These are phyloP conservation scores for Epistrophe grossulariae DNA, from an alignment of 2,888 invertebrate species.

Conservation along the genomic window DNA sequence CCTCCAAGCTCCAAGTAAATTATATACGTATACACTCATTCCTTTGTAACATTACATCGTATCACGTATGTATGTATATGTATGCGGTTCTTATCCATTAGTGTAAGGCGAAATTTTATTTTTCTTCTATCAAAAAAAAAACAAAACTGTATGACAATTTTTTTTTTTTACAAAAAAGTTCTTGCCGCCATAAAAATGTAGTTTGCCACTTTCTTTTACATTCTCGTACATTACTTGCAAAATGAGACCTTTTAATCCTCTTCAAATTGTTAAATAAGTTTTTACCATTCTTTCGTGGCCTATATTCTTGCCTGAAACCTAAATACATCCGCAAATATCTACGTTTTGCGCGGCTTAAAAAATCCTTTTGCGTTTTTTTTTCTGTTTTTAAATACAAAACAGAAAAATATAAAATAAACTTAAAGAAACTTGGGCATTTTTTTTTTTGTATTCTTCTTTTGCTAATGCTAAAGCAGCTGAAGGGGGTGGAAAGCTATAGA, in stretches of 20 bases:
- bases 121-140: neutral
- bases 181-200: conserved; percentile 64
- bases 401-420: neutral
- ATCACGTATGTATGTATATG: neutral
- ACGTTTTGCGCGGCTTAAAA: conserved; percentile 21
- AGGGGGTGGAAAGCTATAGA: conserved; percentile 2
- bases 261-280: conserved; percentile 66
- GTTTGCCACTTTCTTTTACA: conserved; percentile 64
- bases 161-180: conserved; percentile 30
- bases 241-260: conserved; percentile 56
- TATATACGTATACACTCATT: neutral
- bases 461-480: neutral
- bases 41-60: neutral
- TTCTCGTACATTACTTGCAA: conserved; percentile 36
- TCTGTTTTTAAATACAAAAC: neutral
- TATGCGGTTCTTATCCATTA: conserved; percentile 34
- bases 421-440: conserved; percentile 20
- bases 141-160: conserved; percentile 48
- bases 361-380: neutral
- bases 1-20: conserved; percentile 5
- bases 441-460: neutral
- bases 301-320: conserved; percentile 51
- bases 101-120: conserved; percentile 3
- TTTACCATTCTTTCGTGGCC: conserved; percentile 40
- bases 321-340: conserved; percentile 49